Conservation (phyloP, 2,888 invertebrate species). For the Miltochrista miniata region DNA sequence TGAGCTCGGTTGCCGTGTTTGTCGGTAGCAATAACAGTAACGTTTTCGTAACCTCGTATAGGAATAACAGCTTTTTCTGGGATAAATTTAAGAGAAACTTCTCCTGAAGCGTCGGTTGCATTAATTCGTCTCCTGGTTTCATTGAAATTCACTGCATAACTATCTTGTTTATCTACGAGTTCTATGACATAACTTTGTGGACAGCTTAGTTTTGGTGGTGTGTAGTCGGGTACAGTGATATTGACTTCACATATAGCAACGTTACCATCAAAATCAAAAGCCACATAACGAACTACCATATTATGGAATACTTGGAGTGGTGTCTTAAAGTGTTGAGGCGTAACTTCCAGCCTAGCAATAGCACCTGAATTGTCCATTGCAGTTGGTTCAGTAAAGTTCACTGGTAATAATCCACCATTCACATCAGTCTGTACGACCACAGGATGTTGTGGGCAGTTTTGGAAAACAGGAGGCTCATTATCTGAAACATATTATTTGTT, state of each 20-base stretch:
- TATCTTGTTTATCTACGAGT: slow-evolving; percentile 94
- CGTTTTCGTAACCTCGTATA: slow-evolving; percentile 95
- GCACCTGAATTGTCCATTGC: slow-evolving; percentile 98
- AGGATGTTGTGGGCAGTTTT: slow-evolving; percentile 97
- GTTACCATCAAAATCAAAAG: slow-evolving; percentile 98
- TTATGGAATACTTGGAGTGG: slow-evolving; percentile 95
- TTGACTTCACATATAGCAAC: slow-evolving; percentile 98
- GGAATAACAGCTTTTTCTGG: slow-evolving; percentile 93
- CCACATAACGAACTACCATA: slow-evolving; percentile 96
- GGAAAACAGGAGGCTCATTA: slow-evolving; percentile 98
- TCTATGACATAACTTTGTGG: slow-evolving; percentile 98
- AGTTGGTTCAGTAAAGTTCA: slow-evolving; percentile 96
- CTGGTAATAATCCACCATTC: slow-evolving; percentile 94
- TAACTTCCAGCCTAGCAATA: slow-evolving; percentile 95
- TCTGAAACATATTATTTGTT: slow-evolving; percentile 79
- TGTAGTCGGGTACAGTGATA: slow-evolving; percentile 96
- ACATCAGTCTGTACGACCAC: slow-evolving; percentile 94
- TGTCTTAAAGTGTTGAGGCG: slow-evolving; percentile 95
- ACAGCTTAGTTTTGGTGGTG: slow-evolving; percentile 94
- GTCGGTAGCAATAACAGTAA: slow-evolving; percentile 94
- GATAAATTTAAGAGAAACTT: slow-evolving; percentile 91
- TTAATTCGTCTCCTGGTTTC: slow-evolving; percentile 93
- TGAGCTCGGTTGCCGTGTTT: slow-evolving; percentile 94
- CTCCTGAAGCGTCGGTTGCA: slow-evolving; percentile 94
- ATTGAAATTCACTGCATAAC: slow-evolving; percentile 95